Evolutionary conservation across 2,888 invertebrate genomes (phyloP).

Genomic region (Andrena bicolor): DNA sequence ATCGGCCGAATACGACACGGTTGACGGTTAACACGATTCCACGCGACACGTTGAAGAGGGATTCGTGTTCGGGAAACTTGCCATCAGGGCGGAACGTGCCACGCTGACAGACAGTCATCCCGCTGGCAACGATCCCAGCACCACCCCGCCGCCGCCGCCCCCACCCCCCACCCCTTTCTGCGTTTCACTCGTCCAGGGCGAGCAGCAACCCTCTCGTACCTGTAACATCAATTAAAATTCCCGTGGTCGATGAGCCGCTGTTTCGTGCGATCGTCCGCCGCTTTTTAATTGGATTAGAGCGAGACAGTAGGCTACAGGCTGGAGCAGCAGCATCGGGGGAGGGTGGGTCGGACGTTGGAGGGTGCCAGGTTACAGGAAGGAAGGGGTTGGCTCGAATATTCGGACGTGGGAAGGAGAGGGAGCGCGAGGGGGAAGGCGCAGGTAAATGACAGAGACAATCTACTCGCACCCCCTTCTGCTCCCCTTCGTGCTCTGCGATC

Average conservation of each 20-base stretch:
- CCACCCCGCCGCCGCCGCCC: slow-evolving; percentile 13
- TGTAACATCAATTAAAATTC: slow-evolving; percentile 84
- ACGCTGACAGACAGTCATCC: slow-evolving; percentile 62
- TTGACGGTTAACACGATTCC: slow-evolving; percentile 61
- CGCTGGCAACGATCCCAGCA: slow-evolving; percentile 19
- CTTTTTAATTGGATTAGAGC: slow-evolving; percentile 83
- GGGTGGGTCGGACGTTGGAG: slow-evolving; percentile 61
- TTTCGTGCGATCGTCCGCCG: slow-evolving; percentile 81
- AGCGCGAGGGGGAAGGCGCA: slow-evolving; percentile 41
- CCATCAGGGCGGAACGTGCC: slow-evolving; percentile 47
- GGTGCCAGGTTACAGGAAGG: slow-evolving; percentile 73
- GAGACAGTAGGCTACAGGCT: slow-evolving; percentile 72
- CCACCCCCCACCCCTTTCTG: slow-evolving; percentile 4
- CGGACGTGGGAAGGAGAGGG: slow-evolving; percentile 33
- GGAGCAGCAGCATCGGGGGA: slow-evolving; percentile 38
- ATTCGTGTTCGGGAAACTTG: slow-evolving; percentile 59
- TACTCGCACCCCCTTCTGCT: slow-evolving; percentile 32
- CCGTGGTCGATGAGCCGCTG: slow-evolving; percentile 81
- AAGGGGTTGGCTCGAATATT: slow-evolving; percentile 72
- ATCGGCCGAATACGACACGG: slow-evolving; percentile 25
- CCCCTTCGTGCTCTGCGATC: slow-evolving; percentile 32
- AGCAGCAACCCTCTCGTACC: slow-evolving; percentile 67
- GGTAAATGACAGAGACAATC: slow-evolving; percentile 73
- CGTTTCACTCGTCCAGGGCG: slow-evolving; percentile 18
- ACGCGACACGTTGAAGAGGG: slow-evolving; percentile 59